phyloP scores from a whole-genome alignment of 1,140 invertebrate genomes.

The Bombus affinis region DNA sequence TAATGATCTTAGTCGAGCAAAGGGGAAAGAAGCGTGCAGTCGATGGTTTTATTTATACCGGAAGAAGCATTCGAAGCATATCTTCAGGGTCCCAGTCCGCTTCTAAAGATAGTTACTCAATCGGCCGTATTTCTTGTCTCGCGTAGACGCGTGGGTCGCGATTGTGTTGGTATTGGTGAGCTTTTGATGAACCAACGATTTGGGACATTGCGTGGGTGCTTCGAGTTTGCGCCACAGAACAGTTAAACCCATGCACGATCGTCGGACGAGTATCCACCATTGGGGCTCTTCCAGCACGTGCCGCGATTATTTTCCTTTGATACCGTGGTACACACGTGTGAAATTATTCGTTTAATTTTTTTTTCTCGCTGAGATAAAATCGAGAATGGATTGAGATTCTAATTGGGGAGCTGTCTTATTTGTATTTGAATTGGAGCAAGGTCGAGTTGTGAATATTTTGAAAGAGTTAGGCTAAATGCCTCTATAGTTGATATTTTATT shows the following conservation, averaged over 20 bases:
- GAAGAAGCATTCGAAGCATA: slow-evolving; percentile 47
- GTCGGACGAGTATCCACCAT: neutral
- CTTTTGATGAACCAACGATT: slow-evolving; percentile 36
- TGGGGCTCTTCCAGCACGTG: slow-evolving; percentile 30
- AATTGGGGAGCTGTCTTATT: too few relatives aligned
- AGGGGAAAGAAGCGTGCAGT: neutral
- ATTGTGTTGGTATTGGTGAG: slow-evolving; percentile 33
- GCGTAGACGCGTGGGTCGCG: slow-evolving; percentile 32
- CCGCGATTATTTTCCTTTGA: slow-evolving; percentile 1
- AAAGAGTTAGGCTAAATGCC: neutral
- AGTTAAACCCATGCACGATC: slow-evolving; percentile 7
- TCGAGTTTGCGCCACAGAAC: neutral
- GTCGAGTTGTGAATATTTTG: neutral
- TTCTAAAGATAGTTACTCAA: slow-evolving; percentile 51
- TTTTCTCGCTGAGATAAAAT: neutral
- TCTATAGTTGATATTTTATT: neutral
- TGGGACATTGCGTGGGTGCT: slow-evolving; percentile 44
- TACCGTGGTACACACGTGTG: neutral
- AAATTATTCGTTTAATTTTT: neutral
- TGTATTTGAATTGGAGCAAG: neutral
- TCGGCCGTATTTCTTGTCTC: slow-evolving; percentile 53
- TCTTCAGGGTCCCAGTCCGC: slow-evolving; percentile 42
- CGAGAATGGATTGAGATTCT: neutral
- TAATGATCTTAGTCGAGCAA: neutral
- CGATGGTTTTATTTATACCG: slow-evolving; percentile 51